phyloP scores from a whole-genome alignment of 2,888 invertebrate genomes.

The Synergus japonicus region DNA sequence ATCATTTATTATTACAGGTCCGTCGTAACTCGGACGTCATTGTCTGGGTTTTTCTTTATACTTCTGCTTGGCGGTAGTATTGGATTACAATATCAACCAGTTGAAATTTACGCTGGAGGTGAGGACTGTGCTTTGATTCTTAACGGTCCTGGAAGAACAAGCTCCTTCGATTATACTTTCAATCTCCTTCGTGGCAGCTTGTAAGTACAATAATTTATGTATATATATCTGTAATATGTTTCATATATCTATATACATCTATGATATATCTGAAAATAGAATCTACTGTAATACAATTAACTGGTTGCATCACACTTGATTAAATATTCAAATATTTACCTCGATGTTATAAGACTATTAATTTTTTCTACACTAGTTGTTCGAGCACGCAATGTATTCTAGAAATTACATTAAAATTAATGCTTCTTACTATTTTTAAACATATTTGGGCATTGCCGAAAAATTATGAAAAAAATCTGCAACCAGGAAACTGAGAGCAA shows the following conservation, averaged over 20 bases:
- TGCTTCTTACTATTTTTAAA: not conserved
- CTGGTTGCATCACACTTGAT: not conserved
- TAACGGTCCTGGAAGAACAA: constrained; percentile 87
- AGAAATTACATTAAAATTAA: not conserved
- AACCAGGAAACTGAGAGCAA: not conserved
- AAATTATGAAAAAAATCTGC: no score
- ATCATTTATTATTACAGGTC: constrained; percentile 62
- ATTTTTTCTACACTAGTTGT: not conserved
- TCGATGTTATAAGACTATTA: not conserved
- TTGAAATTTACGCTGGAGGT: constrained; percentile 69
- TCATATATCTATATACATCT: not conserved
- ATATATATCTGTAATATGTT: not conserved
- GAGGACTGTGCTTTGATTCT: constrained; percentile 89
- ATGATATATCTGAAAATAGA: not conserved
- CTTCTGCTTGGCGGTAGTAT: constrained; percentile 51
- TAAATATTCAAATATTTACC: not conserved
- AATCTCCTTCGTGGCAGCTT: constrained; percentile 89
- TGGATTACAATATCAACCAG: constrained; percentile 69
- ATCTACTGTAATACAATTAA: not conserved
- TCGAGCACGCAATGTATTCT: not conserved
- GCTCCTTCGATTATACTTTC: constrained; percentile 90
- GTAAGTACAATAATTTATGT: constrained; percentile 81
- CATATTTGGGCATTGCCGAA: not conserved
- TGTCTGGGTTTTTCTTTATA: constrained; percentile 57
- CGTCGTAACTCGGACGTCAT: constrained; percentile 59